Base-by-base conservation (phyloP, 2,113 vertebrate genomes). In the Passer domesticus region DNA sequence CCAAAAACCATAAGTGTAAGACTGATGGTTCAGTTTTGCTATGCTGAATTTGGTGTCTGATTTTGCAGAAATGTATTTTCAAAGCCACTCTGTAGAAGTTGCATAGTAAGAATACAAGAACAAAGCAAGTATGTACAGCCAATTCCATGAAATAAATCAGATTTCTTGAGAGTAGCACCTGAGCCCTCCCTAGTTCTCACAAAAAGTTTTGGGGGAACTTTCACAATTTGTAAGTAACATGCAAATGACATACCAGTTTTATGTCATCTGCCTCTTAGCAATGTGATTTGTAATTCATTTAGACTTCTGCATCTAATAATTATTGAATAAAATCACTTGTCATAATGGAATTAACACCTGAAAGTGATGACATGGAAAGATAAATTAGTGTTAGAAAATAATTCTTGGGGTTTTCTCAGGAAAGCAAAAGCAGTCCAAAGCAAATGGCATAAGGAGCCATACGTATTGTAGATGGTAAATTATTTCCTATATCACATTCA, bases 271-370 rank as follows among this genome's bases (percentile, higher is more conserved):
- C 41, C 33, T 82, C 87, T 91, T 41, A 84, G 15, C 73, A 83
- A 63, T 46, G 25, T 83, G 92, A 95, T 94, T 92, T 97, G 58
- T 87, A 92, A 96, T 95, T 92, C 49, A 67, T 90, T 92, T 91
- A 92, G 64, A 76, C 67, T 97, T 95, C 77, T 90, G 24, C 55
- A 72, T 91, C 90, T 94, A 92, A 74, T 96, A 95, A 87, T 89
- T 87, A 91, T 86, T 52, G 59, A 94, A 89, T 96, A 92, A 96
- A 96, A 95, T 96, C 79, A 84, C 73, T 94, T 96, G 31, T 94
- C 77, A 52, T 89, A 93, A 83, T 73, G 87, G 68, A 94, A 95
- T 91, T 93, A 92, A 94, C 86, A 95, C 78, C 16, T 87, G 85
- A 89, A 97, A 89, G 75, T 69, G 47, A 95, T 97, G 89, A 84